Evolutionary conservation across 2,888 invertebrate species (phyloP).

Genomic region (Rutpela maculata): DNA sequence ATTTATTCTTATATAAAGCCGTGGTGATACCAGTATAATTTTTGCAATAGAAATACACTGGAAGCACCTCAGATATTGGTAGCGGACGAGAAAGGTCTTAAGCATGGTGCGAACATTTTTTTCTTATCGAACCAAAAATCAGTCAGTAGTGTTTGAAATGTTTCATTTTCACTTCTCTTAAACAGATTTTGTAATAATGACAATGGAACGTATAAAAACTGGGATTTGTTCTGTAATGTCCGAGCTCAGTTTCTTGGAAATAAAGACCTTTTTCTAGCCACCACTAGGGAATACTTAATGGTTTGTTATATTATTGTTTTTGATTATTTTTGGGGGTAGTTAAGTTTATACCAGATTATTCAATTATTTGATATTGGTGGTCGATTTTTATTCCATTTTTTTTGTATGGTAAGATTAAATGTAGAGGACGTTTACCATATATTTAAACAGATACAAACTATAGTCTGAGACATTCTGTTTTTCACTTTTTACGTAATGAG

Average conservation of each 20-base stretch:
- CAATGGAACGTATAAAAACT: no score
- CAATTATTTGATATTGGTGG: conserved; percentile 10
- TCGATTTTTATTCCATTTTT: not conserved
- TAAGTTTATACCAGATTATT: not conserved
- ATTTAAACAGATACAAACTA: not conserved
- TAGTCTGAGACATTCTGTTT: no score
- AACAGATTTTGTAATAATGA: no score
- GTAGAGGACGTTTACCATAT: not conserved
- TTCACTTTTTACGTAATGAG: no score
- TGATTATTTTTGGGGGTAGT: not conserved
- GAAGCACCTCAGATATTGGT: not conserved
- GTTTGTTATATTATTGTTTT: not conserved
- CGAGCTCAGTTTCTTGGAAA: no score
- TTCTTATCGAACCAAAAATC: no score
- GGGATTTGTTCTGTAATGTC: no score
- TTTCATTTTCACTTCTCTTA: no score
- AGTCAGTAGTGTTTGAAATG: no score
- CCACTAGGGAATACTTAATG: not conserved
- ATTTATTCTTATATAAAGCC: conserved; percentile 9
- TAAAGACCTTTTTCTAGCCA: not conserved
- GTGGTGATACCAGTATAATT: conserved; percentile 22
- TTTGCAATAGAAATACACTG: not conserved
- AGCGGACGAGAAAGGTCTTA: not conserved
- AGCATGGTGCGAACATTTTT: not conserved
- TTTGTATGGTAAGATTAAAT: not conserved